Conservation (phyloP, 1,140 invertebrate genomes). For the Melanaphis sacchari region DNA sequence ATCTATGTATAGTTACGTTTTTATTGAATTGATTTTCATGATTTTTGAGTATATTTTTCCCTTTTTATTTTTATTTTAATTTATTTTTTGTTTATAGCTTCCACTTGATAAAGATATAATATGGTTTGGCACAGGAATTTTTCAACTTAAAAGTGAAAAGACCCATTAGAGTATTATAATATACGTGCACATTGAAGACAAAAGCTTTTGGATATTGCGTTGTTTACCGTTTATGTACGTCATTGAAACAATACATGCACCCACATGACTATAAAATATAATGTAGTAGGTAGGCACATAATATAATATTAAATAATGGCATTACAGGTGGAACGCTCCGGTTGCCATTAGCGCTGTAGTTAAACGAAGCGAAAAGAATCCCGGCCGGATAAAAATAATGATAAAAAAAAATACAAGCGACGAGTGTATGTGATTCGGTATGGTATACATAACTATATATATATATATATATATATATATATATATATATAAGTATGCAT, state of each 20-base stretch:
- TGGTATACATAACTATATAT: neutral
- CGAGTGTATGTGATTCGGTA: neutral
- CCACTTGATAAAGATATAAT: neutral
- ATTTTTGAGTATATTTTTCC: neutral
- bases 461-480: neutral
- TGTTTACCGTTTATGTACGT: neutral
- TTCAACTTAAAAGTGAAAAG: neutral
- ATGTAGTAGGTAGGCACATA: neutral
- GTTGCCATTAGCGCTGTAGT: neutral
- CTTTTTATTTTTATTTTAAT: neutral
- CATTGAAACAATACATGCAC: neutral
- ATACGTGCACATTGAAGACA: neutral
- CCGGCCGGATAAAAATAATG: neutral
- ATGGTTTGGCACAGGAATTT: neutral
- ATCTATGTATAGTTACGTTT: too few relatives aligned
- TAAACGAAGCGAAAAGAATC: constrained; percentile 10
- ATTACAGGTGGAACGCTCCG: neutral
- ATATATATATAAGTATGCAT: too few relatives aligned
- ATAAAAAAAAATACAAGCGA: neutral
- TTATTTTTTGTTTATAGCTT: neutral
- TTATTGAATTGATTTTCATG: neutral
- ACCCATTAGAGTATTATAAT: neutral
- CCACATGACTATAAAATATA: neutral
- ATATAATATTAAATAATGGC: neutral
- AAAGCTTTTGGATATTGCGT: neutral